Evolutionary conservation across 1,140 invertebrate genomes (phyloP).

Genomic region (Geopemphigus sp.): DNA sequence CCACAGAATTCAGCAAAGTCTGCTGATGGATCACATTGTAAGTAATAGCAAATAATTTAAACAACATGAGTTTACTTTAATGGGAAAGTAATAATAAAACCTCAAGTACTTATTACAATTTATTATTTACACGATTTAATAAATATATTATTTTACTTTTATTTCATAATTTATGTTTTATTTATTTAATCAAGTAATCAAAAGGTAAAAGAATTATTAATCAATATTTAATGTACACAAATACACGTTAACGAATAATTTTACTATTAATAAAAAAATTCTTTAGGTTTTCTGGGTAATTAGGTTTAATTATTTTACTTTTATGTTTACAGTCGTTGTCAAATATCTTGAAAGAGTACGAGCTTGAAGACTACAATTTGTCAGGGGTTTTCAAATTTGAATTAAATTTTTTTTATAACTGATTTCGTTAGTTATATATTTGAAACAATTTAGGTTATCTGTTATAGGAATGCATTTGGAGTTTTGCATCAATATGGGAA

Average conservation of each 20-base stretch:
- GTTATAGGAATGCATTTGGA: constrained; percentile 33
- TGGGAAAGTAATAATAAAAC: neutral
- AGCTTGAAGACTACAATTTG: constrained; percentile 5
- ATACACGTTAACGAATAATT: neutral
- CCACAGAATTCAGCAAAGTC: constrained; percentile 96
- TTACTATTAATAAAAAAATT: neutral
- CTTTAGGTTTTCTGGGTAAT: neutral
- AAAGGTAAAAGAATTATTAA: neutral
- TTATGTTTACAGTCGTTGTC: constrained; percentile 42
- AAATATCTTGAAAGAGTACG: constrained; percentile 36
- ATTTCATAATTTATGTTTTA: neutral
- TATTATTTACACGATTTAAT: too few species aligned
- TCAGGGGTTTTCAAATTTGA: constrained; percentile 28
- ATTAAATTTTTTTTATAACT: neutral
- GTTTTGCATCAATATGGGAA: constrained; percentile 24
- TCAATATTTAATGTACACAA: neutral
- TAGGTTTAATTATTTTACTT: constrained; percentile 27
- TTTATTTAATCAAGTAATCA: neutral
- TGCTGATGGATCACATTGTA: constrained; percentile 86
- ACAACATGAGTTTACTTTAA: neutral
- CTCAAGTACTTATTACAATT: neutral
- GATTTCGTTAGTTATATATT: neutral
- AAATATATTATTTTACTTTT: too few species aligned
- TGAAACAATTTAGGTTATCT: constrained; percentile 26
- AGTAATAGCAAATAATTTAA: constrained; percentile 56